A percentile compares a stretch with the other conserved stretches of the same genome.
phyloP scores from a whole-genome alignment of 2,113 vertebrate genomes.

The Psilopsiagon aymara region DNA sequence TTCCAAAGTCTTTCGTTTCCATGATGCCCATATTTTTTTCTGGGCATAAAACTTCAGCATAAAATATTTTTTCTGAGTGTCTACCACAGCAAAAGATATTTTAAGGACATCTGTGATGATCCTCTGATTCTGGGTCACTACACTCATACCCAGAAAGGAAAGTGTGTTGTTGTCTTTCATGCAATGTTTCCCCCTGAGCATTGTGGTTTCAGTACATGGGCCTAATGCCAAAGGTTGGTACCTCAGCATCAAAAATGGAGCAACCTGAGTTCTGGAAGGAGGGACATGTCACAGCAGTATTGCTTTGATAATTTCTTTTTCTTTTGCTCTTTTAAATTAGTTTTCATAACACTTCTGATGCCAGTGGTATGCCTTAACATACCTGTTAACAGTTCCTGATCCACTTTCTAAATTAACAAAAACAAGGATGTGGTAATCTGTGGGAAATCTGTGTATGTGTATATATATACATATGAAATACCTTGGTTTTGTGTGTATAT shows the following conservation, averaged over 20 bases:
- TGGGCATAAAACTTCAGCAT: not conserved
- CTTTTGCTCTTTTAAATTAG: not conserved
- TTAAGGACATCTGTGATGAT: constrained; percentile 39
- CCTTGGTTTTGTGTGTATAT: too few relatives aligned
- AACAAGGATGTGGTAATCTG: not conserved
- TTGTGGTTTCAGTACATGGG: constrained; percentile 6
- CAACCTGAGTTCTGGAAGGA: not conserved
- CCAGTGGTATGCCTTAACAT: not conserved
- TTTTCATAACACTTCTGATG: not conserved
- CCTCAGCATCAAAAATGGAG: not conserved
- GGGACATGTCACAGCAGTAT: not conserved
- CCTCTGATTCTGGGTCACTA: constrained; percentile 50
- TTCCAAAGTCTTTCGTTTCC: not conserved
- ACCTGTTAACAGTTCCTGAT: not conserved
- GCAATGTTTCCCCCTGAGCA: constrained; percentile 24
- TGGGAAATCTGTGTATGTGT: not conserved
- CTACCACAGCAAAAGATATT: not conserved
- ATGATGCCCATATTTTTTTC: rapidly evolving
- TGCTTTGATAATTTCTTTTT: not conserved
- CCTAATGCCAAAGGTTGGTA: constrained; percentile 13
- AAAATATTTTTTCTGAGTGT: not conserved
- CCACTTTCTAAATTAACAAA: not conserved
- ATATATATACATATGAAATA: not conserved
- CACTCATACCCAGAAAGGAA: not conserved
- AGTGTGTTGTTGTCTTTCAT: constrained; percentile 15